Base-by-base conservation (phyloP, 2,888 invertebrate genomes). In the Agrilus cyanescens region DNA sequence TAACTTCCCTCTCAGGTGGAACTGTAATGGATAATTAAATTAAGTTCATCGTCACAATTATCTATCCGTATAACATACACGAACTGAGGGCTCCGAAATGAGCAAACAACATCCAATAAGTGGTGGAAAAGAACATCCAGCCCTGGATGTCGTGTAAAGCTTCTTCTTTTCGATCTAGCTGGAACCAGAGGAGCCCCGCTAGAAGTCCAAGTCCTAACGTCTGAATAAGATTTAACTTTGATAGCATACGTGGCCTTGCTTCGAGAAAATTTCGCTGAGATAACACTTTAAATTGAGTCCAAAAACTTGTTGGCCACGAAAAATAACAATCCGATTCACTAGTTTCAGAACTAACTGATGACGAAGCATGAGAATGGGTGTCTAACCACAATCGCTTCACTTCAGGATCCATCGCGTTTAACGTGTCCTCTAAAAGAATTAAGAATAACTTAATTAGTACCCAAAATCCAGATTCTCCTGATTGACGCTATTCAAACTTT, bases 51-150 rank as follows among this genome's bases (percentile, higher is more conserved):
- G 12, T 12, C 10, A 12, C 8, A 34, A 41, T 4, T 38, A 38
- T 31, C 40, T 30, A 35, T 38, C n/a, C 31, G 12, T 25, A 8
- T 44, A 43, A 75, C 81, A 78, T 65, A 85, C 85, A 85, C 61
- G 85, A 81, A 60, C 80, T 80, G 31, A 86, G 72, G 38, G 85
- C 82, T 51, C 83, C 82, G 58, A 86, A 85, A 53, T 83, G 74
- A 13, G 85, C 81, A 60, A 82, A 82, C 45, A 86, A 70, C 80
- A 84, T 85, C 85, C 85, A 85, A 60, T 85, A 85, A 16, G 82
- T 83, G 39, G 82, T 81, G 45, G 82, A 82, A 66, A 85, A 86
- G 63, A 85, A 86, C 80, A 86, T 80, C 84, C 83, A 83, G 37
- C 85, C 86, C 65, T 83, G 82, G 47, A 85, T 76, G 63, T 86